These are phyloP conservation scores for Cydia pomonella DNA, from an alignment of 1,140 invertebrate genomes.

Conservation along the genomic window DNA sequence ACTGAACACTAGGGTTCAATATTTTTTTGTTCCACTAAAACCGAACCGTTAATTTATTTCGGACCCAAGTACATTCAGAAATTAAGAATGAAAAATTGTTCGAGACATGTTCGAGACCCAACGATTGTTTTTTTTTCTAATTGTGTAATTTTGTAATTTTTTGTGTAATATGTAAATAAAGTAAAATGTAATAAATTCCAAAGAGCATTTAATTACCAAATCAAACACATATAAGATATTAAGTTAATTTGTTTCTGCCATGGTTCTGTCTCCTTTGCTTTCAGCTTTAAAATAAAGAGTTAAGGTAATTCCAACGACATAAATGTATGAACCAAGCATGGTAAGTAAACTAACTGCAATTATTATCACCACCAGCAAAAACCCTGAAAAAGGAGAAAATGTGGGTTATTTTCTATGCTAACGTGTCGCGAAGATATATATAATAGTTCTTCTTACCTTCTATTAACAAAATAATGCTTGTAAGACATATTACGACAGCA, in stretches of 20 bases:
- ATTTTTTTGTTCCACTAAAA: neutral
- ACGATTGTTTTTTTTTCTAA: no score
- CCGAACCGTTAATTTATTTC: neutral
- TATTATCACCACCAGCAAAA: neutral
- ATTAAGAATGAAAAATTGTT: constrained; percentile 8
- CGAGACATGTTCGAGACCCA: no score
- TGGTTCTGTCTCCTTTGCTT: neutral
- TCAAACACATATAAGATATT: neutral
- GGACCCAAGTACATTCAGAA: neutral
- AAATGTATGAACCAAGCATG: constrained; percentile 13
- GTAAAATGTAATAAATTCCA: neutral
- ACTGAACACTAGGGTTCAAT: neutral
- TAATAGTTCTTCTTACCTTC: constrained; percentile 45
- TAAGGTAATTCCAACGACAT: constrained; percentile 4
- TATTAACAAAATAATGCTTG: constrained; percentile 44
- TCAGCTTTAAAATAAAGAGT: neutral
- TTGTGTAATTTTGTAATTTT: no score
- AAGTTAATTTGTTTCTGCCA: neutral
- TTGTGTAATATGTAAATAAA: no score
- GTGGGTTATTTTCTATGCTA: constrained; percentile 20
- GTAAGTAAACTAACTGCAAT: neutral
- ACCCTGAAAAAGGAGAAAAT: constrained; percentile 42
- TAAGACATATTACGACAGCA: constrained; percentile 39
- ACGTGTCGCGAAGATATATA: neutral
- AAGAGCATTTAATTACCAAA: neutral